phyloP scores from a whole-genome alignment of 2,888 invertebrate genomes.

The Hetaerina titia region DNA sequence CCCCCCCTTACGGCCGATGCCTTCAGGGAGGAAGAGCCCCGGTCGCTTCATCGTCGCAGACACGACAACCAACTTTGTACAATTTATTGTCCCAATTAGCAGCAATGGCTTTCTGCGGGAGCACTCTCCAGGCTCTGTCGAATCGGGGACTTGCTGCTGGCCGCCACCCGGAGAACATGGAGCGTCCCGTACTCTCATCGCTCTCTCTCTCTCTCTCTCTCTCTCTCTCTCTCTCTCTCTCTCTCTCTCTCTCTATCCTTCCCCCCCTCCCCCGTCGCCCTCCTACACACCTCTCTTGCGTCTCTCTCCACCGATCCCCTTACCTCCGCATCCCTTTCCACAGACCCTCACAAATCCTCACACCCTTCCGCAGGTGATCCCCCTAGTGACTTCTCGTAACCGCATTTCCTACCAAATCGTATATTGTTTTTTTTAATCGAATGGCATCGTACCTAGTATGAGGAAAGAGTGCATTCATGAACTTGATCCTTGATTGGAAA shows the following conservation, averaged over 20 bases:
- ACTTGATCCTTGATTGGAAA: background rate
- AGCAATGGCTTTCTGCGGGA: slow-evolving; percentile 67
- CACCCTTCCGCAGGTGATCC: background rate
- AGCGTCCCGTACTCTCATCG: background rate
- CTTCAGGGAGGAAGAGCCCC: slow-evolving; percentile 1
- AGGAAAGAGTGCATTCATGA: background rate
- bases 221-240: background rate
- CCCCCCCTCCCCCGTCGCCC: background rate
- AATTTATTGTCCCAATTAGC: slow-evolving; percentile 81
- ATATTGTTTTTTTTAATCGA: background rate
- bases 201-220: background rate
- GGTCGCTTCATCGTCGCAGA: slow-evolving; percentile 59
- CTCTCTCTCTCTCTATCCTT: background rate
- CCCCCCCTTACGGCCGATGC: background rate
- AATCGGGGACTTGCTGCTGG: slow-evolving; percentile 21
- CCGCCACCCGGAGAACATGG: background rate
- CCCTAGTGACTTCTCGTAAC: background rate
- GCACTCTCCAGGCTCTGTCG: slow-evolving; percentile 52
- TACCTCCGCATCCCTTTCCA: background rate
- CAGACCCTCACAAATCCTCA: background rate
- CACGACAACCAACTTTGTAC: slow-evolving; percentile 71
- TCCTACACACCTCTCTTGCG: background rate
- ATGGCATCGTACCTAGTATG: background rate
- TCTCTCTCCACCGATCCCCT: background rate
- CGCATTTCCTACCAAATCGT: background rate